Percentiles rank a stretch among this genome's conserved stretches.
Conservation (phyloP, 2,113 vertebrate genomes). For the Symphodus melops region DNA sequence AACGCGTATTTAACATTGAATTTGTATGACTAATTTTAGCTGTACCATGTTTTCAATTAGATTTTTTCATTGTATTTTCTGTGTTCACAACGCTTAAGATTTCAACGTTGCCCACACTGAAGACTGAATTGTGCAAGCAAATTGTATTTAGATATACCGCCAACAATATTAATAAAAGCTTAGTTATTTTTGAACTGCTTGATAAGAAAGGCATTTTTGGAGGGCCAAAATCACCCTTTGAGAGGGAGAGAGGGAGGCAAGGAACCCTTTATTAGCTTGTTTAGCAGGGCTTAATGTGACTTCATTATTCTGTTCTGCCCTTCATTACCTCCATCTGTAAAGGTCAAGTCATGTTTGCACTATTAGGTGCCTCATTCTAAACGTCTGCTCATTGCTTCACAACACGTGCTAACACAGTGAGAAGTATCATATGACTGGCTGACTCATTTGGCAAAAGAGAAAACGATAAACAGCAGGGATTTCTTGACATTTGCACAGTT, state of each 20-base stretch:
- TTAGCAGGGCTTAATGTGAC: conserved; percentile 50
- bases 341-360: conserved; percentile 59
- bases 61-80: no score
- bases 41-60: no score
- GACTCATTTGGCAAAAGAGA: neutral
- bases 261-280: conserved; percentile 49
- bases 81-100: no score
- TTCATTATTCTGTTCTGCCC: conserved; percentile 52
- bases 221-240: conserved; percentile 1
- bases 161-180: no score
- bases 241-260: neutral
- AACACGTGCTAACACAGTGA: conserved; percentile 18
- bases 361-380: conserved; percentile 10
- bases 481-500: conserved; percentile 31
- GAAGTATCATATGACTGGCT: conserved; percentile 14
- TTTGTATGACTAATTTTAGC: no score
- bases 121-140: no score
- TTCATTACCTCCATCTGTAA: conserved; percentile 65
- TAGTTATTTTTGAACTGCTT: no score
- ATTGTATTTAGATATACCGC: no score
- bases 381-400: conserved; percentile 44
- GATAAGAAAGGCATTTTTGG: no score
- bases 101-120: no score
- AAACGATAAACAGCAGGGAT: neutral
- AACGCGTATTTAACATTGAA: no score